These are phyloP conservation scores for Gadopsis marmoratus DNA, from an alignment of 2,797 vertebrate species.

Conservation along the genomic window DNA sequence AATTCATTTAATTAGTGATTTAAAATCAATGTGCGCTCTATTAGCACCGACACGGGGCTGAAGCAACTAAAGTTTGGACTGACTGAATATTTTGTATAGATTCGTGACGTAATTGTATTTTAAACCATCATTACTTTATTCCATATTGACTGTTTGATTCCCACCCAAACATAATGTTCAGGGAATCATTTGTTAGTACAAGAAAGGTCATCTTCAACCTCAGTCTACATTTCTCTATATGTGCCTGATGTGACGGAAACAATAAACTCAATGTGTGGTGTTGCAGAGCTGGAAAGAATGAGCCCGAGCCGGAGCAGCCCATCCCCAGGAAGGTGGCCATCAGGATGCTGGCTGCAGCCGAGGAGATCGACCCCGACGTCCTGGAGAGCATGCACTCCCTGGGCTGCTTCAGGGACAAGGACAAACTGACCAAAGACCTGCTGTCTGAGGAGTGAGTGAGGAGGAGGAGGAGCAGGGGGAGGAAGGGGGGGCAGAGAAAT, in stretches of 20 bases:
- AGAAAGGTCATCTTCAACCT: neutral
- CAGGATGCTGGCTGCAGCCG: conserved; percentile 90
- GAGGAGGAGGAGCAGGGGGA: neutral
- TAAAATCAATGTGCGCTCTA: too few relatives aligned
- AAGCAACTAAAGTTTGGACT: too few relatives aligned
- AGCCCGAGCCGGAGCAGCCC: conserved; percentile 97
- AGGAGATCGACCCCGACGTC: conserved; percentile 97
- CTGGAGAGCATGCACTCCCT: conserved; percentile 99
- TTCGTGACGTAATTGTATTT: neutral
- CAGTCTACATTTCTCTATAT: neutral
- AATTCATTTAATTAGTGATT: too few relatives aligned
- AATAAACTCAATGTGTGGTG: neutral
- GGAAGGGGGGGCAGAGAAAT: neutral
- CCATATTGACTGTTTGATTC: too few relatives aligned
- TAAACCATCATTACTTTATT: neutral
- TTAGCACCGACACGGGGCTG: too few relatives aligned
- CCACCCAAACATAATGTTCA: neutral
- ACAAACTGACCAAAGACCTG: conserved; percentile 97
- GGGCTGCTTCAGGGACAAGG: conserved; percentile 98
- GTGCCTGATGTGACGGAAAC: neutral
- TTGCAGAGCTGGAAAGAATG: conserved; percentile 95
- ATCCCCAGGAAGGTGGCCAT: conserved; percentile 96
- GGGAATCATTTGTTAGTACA: neutral
- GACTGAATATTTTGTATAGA: too few relatives aligned
- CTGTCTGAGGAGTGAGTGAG: conserved; percentile 94